Evolutionary conservation across 2,113 vertebrate genomes (phyloP), one percentile per base, ranked within the genome.

Genomic region (Sinocyclocheilus rhinocerous): DNA sequence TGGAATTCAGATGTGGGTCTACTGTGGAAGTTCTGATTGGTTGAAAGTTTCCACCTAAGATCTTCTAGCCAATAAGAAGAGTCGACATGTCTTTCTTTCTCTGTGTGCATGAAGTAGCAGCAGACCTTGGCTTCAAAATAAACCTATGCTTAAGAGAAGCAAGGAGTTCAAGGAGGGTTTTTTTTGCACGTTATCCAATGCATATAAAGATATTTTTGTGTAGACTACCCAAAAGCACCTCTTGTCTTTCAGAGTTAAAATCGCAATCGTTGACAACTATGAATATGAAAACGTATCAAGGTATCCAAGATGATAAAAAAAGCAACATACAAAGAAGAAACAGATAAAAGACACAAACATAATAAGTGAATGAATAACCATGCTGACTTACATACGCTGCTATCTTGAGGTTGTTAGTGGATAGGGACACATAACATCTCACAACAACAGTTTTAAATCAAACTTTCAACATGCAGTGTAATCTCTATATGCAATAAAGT

Each of bases 231-330:
- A 91, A 76, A 87, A 94, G 90, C 95, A 93, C 95, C 92, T 97
- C 93, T 98, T 99, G 95, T 98, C 95, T 98, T 99, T 97, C 97
- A 99, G 97, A 98, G 97, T 97, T 97, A 97, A 99, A 97, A 97
- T 96, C 93, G 90, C 96, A 98, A 95, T 94, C 93, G 91, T 92
- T 96, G 97, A 96, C 94, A 95, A 93, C 94, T 84, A 84, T 84
- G 82, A 95, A 91, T 95, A 94, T 94, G 95, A 95, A 96, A 97
- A 93, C 93, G 88, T 96, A 95, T 92, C 93, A 96, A 97, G 97
- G 97, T 98, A 97, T 96, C 85, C 87, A 67, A 86, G 83, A 91
- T 85, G 86, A 90, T 86, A 48, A 75, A 77, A 87, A 87, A 55
- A 84, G 52, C 83, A 92, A 24, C 70, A 76, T 45, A 45, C 42